Evolutionary conservation across 2,113 vertebrate genomes (phyloP), one percentile per base, ranked within the genome.

Genomic region (Amphilophus citrinellus): DNA sequence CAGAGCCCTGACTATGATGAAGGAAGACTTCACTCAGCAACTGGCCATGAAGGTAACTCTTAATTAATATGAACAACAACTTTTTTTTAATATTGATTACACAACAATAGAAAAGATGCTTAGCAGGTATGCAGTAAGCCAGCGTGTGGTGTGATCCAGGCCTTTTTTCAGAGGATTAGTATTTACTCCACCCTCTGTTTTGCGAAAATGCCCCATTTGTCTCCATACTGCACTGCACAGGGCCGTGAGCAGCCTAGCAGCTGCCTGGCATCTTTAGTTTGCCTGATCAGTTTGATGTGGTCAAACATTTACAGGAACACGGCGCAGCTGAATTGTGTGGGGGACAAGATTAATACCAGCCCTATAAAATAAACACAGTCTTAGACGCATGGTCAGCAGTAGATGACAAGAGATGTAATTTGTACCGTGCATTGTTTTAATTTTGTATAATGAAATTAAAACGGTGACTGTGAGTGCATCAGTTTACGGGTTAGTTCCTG

Each of bases 21-120:
- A 97, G 89, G 95, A 96, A 84, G 91, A 92, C 0, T 93, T 95
- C 71, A 94, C 89, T 77, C 95, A 95, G 88, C 96, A 96, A 87
- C 89, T 96, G 85, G 35, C 92, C 87, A 93, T 94, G 84, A 95
- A 98, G 97, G 97, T 98, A 95, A 71, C 22, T 58, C 2, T 62
- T 50, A n/a, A 56, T 1, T 7, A 57, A 24, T 50, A 56, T 15
- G 22, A 27, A 32, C 27, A 53, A 20, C 53, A 61, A 65, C 10
- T 13, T 14, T 75, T 10, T 66, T 32, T 44, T 44, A 42, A 10
- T 15, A 53, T 20, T 53, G 42, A 68, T 60, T 37, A 59, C 7
- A 59, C 17, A 62, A 1, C 6, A 63, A 61, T 78, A 27, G 44
- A 27, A 62, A 57, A 71, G 35, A 61, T 60, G 17, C 7, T 76